Evolutionary conservation across 2,888 invertebrate species (phyloP).

Genomic region (Ochropleura plecta): DNA sequence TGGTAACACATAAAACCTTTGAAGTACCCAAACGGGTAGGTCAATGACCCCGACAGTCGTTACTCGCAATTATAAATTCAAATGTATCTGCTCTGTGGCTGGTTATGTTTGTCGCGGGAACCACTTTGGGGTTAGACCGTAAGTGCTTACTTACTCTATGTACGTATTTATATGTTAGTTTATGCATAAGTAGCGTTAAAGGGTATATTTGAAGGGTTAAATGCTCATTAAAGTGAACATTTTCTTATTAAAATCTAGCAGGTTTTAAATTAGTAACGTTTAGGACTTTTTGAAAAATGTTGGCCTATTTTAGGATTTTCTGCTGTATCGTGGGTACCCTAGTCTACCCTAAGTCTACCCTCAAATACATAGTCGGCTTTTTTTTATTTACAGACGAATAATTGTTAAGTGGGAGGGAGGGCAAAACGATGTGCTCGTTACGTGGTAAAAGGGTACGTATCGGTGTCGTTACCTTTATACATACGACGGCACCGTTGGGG

Average conservation of each 20-base stretch:
- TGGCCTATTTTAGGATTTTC: too few species aligned
- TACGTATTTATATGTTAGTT: background rate
- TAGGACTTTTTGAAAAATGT: background rate
- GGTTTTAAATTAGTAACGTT: background rate
- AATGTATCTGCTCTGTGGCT: constrained; percentile 52
- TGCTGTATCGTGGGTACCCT: too few species aligned
- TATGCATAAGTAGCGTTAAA: background rate
- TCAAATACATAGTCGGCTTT: too few species aligned
- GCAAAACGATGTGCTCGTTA: too few species aligned
- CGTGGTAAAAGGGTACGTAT: too few species aligned
- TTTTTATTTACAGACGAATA: too few species aligned
- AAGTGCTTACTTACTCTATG: constrained; percentile 18
- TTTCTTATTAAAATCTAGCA: constrained; percentile 28
- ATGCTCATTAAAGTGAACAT: constrained; percentile 2
- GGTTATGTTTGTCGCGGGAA: constrained; percentile 37
- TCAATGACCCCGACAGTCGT: constrained; percentile 29
- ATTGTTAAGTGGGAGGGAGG: too few species aligned
- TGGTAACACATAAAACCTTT: constrained; percentile 11
- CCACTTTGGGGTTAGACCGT: constrained; percentile 19
- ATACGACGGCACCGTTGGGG: too few species aligned
- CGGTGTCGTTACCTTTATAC: too few species aligned
- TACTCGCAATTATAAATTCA: constrained; percentile 54
- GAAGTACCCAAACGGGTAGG: constrained; percentile 8
- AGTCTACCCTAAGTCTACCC: too few species aligned
- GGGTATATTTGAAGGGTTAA: constrained; percentile 9